Base-by-base conservation (phyloP, 1,140 invertebrate genomes). In the Penaeus japonicus region DNA sequence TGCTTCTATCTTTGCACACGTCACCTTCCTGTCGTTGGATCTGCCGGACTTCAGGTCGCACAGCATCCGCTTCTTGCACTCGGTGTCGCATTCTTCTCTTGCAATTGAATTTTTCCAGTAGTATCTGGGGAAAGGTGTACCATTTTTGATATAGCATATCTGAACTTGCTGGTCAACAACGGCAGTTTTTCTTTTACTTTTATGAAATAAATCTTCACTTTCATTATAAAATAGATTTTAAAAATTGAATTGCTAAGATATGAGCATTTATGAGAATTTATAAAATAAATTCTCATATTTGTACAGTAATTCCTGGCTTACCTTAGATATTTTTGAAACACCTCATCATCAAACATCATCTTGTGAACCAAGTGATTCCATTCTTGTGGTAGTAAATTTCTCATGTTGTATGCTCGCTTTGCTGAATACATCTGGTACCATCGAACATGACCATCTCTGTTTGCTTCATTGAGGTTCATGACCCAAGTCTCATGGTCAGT, bases 401-500 rank as follows among this genome's bases (percentile, higher is more conserved):
- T 93, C 95, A 98, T 96, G 88, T 95, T 94, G 92, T 97, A 98
- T 0, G 96, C 95, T 81, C 97, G 94, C 88, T 96, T 93, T 0
- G 96, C 96, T 24, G 96, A 96, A 91, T 98, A 98, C 78, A 97
- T 93, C 92, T 97, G 97, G 91, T 96, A 96, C 97, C 97, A 98
- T 86, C 96, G 95, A 4, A 97, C 96, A 92, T 96, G 96, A 77
- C 96, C 95, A 39, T 91, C 90, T 12, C 91, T 55, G 91, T 99
- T 99, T 0, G 97, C 97, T 93, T 98, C 96, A 91, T 97, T 96
- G 20, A 99, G 92, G 92, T 99, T 98, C 95, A 99, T 96, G 27
- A 97, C 96, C 96, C 97, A 99, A 1, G 96, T 97, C 92, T 98
- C 97, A 92, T 98, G 97, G 92, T 99, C 98, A 18, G 98, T 94